phyloP scores from a whole-genome alignment of 2,113 vertebrate genomes.

The Leptodactylus fuscus region DNA sequence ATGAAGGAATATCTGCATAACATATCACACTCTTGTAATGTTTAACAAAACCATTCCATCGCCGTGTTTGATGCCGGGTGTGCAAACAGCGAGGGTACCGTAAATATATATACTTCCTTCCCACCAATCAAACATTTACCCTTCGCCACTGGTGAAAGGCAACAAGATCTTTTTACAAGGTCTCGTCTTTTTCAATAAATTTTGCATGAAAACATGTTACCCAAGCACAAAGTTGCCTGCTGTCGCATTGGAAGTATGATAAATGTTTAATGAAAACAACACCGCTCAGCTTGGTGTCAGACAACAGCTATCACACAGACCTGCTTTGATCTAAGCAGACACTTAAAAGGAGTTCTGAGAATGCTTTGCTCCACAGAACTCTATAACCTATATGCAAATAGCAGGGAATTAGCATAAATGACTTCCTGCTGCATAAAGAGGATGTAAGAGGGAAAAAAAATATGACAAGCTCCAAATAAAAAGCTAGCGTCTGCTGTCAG shows the following conservation, averaged over 20 bases:
- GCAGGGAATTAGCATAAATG: slow-evolving; percentile 76
- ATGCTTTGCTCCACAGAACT: slow-evolving; percentile 72
- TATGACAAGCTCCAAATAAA: slow-evolving; percentile 68
- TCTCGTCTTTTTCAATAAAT: slow-evolving; percentile 92
- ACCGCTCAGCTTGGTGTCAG: slow-evolving; percentile 89
- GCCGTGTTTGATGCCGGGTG: background rate
- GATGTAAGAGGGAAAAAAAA: slow-evolving; percentile 63
- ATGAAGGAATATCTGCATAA: background rate
- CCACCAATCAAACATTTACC: slow-evolving; percentile 80
- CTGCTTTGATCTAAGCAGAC: slow-evolving; percentile 90
- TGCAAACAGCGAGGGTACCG: slow-evolving; percentile 1
- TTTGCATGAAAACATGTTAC: slow-evolving; percentile 94
- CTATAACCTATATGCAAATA: slow-evolving; percentile 88
- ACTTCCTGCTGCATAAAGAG: slow-evolving; percentile 73
- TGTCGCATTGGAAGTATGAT: slow-evolving; percentile 91
- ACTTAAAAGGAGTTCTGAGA: slow-evolving; percentile 77
- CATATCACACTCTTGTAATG: background rate
- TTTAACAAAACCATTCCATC: slow-evolving; percentile 6
- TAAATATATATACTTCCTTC: slow-evolving; percentile 59
- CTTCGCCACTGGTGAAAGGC: slow-evolving; percentile 86
- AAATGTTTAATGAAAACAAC: slow-evolving; percentile 99
- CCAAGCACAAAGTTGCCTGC: slow-evolving; percentile 89
- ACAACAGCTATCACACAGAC: slow-evolving; percentile 82
- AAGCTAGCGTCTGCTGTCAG: slow-evolving; percentile 67
- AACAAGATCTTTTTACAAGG: slow-evolving; percentile 85